Percentiles rank a stretch among this genome's conserved stretches.
Evolutionary conservation across 2,797 vertebrate species (phyloP).

Genomic region (Rhynchotus rufescens): DNA sequence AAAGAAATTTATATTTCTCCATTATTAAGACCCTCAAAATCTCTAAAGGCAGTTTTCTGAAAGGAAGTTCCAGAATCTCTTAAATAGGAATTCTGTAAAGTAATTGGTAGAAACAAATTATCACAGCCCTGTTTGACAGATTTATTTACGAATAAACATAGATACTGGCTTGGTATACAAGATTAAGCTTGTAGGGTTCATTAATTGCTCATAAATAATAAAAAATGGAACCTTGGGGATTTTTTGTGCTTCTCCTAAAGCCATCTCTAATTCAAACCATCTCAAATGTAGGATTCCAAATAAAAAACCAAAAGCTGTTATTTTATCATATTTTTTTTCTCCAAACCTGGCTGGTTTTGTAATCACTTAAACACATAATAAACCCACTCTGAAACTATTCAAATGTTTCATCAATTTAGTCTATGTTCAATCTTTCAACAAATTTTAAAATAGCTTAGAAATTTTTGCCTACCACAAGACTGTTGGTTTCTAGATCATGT

Average conservation of each 20-base stretch:
- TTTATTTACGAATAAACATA: slow-evolving; percentile 3
- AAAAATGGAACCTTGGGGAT: not conserved
- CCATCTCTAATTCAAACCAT: not conserved
- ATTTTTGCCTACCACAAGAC: not conserved
- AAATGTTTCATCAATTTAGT: not conserved
- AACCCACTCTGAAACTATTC: not conserved
- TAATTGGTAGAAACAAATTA: not conserved
- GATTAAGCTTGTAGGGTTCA: not conserved
- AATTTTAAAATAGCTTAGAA: not conserved
- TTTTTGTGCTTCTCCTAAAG: not conserved
- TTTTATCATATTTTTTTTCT: not conserved
- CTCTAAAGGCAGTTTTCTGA: not conserved
- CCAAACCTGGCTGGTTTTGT: not conserved
- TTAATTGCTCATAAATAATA: not conserved
- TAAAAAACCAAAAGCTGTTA: not conserved
- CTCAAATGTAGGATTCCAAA: not conserved
- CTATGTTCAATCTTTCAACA: not conserved
- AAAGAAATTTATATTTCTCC: not conserved
- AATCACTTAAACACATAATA: not conserved
- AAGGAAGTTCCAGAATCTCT: not conserved
- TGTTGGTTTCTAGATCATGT: not conserved
- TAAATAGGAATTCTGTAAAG: slow-evolving; percentile 24
- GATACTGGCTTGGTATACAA: slow-evolving; percentile 8
- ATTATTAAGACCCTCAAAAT: not conserved
- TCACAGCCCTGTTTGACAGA: not conserved